A percentile compares a stretch with the other conserved stretches of the same genome.
These are phyloP conservation scores for Eilema sororculum DNA, from an alignment of 2,888 invertebrate species.

Conservation along the genomic window DNA sequence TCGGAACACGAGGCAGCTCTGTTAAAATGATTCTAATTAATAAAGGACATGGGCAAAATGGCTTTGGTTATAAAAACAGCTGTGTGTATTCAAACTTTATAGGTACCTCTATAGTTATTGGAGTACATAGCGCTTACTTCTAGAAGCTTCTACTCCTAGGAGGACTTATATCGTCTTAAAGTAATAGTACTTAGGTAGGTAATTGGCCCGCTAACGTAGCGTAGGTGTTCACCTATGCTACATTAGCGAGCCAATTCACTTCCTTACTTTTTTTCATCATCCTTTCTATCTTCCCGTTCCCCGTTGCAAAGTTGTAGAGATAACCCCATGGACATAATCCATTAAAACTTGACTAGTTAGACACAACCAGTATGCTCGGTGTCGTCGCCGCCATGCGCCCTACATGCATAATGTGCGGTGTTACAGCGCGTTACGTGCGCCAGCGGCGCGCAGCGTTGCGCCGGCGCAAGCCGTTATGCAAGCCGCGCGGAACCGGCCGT, in stretches of 20 bases:
- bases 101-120: not conserved
- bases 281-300: not conserved
- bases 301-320: not conserved
- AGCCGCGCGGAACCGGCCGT: conserved; percentile 77
- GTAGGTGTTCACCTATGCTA: too few relatives aligned
- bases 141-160: not conserved
- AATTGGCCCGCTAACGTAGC: too few relatives aligned
- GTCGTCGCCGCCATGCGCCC: conserved; percentile 65
- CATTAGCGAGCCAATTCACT: not conserved
- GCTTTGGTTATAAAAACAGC: not conserved
- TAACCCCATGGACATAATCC: not conserved
- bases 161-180: too few relatives aligned
- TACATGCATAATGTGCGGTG: conserved; percentile 80
- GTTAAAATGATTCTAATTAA: conserved; percentile 16
- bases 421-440: conserved; percentile 81
- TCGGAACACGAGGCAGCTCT: not conserved
- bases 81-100: not conserved
- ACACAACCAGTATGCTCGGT: conserved; percentile 29
- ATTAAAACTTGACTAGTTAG: not conserved
- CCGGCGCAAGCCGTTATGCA: conserved; percentile 75
- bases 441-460: conserved; percentile 37
- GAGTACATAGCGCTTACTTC: not conserved
- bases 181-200: too few relatives aligned
- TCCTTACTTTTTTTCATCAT: not conserved
- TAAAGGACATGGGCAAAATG: not conserved